Evolutionary conservation across 2,888 invertebrate genomes (phyloP).

Genomic region (Lepidocyrtoides sp.): DNA sequence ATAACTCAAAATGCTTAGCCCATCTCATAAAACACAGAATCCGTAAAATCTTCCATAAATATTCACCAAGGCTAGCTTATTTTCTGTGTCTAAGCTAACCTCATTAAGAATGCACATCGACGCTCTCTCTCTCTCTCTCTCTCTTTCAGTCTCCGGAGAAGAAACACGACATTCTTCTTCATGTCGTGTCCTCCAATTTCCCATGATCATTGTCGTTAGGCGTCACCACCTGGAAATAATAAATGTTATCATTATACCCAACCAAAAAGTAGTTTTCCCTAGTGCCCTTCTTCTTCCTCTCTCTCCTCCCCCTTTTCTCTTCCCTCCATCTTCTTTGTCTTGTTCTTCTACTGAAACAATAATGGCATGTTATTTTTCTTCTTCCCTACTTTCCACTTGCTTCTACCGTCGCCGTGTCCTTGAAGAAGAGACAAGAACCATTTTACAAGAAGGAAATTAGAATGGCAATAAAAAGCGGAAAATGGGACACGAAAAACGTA

Average conservation of each 20-base stretch:
- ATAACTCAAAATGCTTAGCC: neutral
- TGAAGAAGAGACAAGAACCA: neutral
- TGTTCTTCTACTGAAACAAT: conserved; percentile 1
- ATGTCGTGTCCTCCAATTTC: conserved; percentile 31
- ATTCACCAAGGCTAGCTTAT: neutral
- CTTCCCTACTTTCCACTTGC: no score
- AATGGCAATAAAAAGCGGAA: conserved; percentile 24
- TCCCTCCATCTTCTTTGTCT: neutral
- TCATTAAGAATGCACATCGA: conserved; percentile 44
- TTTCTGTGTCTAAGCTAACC: neutral
- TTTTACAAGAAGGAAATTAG: conserved; percentile 38
- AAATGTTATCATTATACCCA: conserved; percentile 34
- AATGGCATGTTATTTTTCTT: neutral
- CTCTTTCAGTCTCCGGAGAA: neutral
- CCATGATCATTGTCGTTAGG: conserved; percentile 31
- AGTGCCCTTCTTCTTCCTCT: neutral
- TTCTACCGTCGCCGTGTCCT: neutral
- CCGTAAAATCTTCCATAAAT: neutral
- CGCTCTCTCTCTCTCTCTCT: neutral
- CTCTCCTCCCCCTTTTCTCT: neutral
- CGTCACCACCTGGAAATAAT: conserved; percentile 53
- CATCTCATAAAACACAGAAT: no score
- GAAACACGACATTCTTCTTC: neutral
- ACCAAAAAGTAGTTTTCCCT: neutral
- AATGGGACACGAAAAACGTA: neutral